These are phyloP conservation scores for Drosophila kepulauana DNA, from an alignment of 1,140 invertebrate genomes.

Conservation along the genomic window DNA sequence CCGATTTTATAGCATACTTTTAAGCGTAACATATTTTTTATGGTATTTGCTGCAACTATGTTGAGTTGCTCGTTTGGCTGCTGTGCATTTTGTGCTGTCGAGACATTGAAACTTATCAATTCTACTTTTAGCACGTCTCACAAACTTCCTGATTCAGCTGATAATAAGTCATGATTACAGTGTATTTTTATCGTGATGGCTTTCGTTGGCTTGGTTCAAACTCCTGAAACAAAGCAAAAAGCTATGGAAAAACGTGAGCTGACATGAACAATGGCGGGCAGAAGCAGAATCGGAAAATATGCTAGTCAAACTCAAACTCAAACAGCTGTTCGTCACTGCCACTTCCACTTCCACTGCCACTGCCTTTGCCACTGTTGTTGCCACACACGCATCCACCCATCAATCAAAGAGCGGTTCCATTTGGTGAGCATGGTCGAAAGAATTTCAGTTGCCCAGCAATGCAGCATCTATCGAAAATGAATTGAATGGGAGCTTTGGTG, in stretches of 20 bases:
- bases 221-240: background rate
- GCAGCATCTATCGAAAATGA: constrained; percentile 33
- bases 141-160: background rate
- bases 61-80: background rate
- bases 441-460: constrained; percentile 30
- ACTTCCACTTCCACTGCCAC: background rate
- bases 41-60: background rate
- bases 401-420: constrained; percentile 41
- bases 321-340: constrained; percentile 30
- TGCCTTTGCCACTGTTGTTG: background rate
- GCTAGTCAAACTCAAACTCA: constrained; percentile 25
- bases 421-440: constrained; percentile 8
- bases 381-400: constrained; percentile 28
- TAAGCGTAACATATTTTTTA: background rate
- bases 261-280: constrained; percentile 23
- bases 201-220: background rate
- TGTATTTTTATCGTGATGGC: constrained; percentile 15
- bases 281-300: constrained; percentile 33
- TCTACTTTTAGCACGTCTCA: background rate
- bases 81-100: background rate
- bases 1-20: background rate
- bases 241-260: constrained; percentile 17
- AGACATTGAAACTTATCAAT: constrained; percentile 1
- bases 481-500: constrained; percentile 30
- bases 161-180: constrained; percentile 43